Evolutionary conservation across 1,140 invertebrate genomes (phyloP).

Genomic region (Subanguina moxae): DNA sequence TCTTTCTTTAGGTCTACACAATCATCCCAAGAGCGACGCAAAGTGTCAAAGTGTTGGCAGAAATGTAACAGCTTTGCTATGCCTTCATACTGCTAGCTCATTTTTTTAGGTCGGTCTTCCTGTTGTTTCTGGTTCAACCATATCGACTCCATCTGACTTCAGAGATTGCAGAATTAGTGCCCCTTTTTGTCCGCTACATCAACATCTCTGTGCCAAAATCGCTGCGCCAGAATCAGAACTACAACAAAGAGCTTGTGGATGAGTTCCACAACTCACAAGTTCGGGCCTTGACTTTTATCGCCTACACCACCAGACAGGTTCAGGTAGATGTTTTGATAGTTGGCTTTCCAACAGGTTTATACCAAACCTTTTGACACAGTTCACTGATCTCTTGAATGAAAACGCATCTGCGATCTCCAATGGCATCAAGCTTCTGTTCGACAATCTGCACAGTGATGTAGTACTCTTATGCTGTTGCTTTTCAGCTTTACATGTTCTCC

Average conservation of each 20-base stretch:
- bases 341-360: not conserved
- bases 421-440: slow-evolving; percentile 27
- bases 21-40: slow-evolving; percentile 33
- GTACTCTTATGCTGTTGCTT: slow-evolving; percentile 15
- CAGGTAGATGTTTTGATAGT: slow-evolving; percentile 7
- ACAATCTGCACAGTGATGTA: slow-evolving; percentile 30
- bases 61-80: too few species aligned
- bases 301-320: slow-evolving; percentile 25
- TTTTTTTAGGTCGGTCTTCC: slow-evolving; percentile 14
- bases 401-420: slow-evolving; percentile 25
- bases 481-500: slow-evolving; percentile 24
- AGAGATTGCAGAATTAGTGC: slow-evolving; percentile 28
- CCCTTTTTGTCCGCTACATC: slow-evolving; percentile 38
- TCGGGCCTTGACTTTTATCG: slow-evolving; percentile 37
- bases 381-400: slow-evolving; percentile 13
- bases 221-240: slow-evolving; percentile 14
- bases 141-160: slow-evolving; percentile 30
- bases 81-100: too few species aligned
- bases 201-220: slow-evolving; percentile 14
- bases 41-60: slow-evolving; percentile 39
- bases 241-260: slow-evolving; percentile 40
- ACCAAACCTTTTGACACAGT: not conserved
- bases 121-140: slow-evolving; percentile 27
- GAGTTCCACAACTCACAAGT: slow-evolving; percentile 42
- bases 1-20: slow-evolving; percentile 28